phyloP scores from a whole-genome alignment of 1,140 invertebrate species.

The Aphaenogaster ashmeadi region DNA sequence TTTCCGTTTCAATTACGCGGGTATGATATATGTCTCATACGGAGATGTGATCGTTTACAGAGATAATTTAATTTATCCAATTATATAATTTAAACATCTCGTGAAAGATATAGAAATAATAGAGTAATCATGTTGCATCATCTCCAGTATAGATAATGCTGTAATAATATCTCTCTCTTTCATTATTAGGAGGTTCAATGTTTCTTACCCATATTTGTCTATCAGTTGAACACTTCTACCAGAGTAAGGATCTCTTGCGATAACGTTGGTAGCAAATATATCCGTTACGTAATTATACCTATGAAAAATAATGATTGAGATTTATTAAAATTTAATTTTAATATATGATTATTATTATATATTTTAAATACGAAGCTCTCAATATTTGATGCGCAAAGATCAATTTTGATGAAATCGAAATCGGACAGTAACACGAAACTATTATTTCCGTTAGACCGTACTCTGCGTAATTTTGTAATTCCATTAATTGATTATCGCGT shows the following conservation, averaged over 20 bases:
- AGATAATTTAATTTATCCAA: slow-evolving; percentile 8
- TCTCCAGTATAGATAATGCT: background rate
- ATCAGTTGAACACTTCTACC: slow-evolving; percentile 96
- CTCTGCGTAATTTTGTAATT: background rate
- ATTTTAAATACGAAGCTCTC: background rate
- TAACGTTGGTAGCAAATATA: slow-evolving; percentile 97
- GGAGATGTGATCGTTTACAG: background rate
- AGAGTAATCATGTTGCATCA: background rate
- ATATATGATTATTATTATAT: background rate
- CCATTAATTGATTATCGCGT: background rate
- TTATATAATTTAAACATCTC: background rate
- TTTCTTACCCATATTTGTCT: slow-evolving; percentile 93
- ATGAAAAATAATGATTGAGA: slow-evolving; percentile 11
- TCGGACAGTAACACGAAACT: background rate
- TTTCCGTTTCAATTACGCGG: background rate
- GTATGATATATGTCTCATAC: background rate
- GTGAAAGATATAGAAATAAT: background rate
- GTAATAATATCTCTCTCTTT: background rate
- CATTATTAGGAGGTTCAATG: background rate
- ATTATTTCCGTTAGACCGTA: background rate
- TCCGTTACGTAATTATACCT: slow-evolving; percentile 94
- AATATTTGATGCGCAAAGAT: background rate
- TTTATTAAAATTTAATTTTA: background rate
- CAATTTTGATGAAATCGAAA: slow-evolving; percentile 21
- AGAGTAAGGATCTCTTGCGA: slow-evolving; percentile 97